Base-by-base conservation (phyloP, 2,797 vertebrate species). In the Hybognathus amarus region DNA sequence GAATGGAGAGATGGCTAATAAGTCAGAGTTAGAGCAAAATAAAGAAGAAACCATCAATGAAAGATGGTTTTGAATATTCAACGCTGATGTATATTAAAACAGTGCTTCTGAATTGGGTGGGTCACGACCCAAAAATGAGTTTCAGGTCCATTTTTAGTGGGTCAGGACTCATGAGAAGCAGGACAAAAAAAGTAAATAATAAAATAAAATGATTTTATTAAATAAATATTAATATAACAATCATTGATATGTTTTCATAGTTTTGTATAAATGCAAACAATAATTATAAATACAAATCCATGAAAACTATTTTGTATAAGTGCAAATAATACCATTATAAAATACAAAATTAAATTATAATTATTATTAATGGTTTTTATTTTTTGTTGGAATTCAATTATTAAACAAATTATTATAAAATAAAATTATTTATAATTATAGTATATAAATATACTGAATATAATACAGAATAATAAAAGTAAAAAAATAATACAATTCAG, bases 1-100 rank as follows among this genome's bases (percentile, higher is more conserved):
- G 66, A 71, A 73, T 75, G 64, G 61, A 52, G 33, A 67, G 30
- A 77, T 6, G 36, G 50, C 12, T 30, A 52, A 67, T 67, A 79
- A 52, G 13, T 36, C 42, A 52, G n/a, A 17, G 61, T 40, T 2
- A 13, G 24, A 42, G 42, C 30, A 63, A 74, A 47, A 73, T 33
- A 52, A 74, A 64, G 30, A 38, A 42, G 8, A 71, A 47, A 63
- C 47, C 59, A 11, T 30, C 8, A 24, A 59, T 40, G 13, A 42
- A 63, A 30, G 6, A 63, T 45, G 20, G 12, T 8, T 54, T n/a
- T n/a, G 47, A 30, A 74, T 36, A 47, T 54, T 13, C 30, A 36
- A n/a, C 11, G 33, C 1, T 52, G 3, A 2, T 54, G 11, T 22
- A 36, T 36, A 13, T 36, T 54, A 54, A 54, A 36, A 22, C 27